Percentiles rank a stretch among this genome's conserved stretches.
Conservation (phyloP, 2,797 vertebrate genomes). For the Meriones psammophilus region DNA sequence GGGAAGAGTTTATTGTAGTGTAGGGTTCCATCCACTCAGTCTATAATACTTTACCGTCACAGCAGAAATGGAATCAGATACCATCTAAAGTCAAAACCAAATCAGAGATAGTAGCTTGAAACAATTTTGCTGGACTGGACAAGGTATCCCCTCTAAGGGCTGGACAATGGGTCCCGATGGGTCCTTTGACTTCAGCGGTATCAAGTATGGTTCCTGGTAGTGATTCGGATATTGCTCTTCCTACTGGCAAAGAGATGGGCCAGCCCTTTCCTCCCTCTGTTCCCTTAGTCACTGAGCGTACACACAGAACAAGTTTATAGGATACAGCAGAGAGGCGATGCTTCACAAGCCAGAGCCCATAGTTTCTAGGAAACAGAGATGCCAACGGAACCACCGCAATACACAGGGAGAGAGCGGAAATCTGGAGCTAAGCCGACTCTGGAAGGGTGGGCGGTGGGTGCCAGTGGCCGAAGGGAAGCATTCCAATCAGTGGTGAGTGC, state of each 20-base stretch:
- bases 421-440: neutral
- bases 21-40: neutral
- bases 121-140: neutral
- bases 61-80: neutral
- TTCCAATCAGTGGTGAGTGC: rapidly evolving
- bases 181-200: rapidly evolving
- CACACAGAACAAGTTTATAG: neutral
- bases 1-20: neutral
- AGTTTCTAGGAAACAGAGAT: rapidly evolving
- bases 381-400: rapidly evolving
- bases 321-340: neutral
- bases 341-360: neutral
- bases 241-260: neutral
- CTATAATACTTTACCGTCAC: neutral
- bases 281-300: neutral
- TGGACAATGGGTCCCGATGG: neutral
- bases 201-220: neutral
- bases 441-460: neutral
- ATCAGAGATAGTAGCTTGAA: neutral
- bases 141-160: neutral
- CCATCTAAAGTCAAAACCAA: neutral
- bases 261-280: neutral
- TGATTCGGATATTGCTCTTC: neutral
- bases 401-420: neutral
- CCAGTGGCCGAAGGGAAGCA: neutral